phyloP scores from a whole-genome alignment of 2,797 vertebrate genomes.

The Cetoscarus ocellatus region DNA sequence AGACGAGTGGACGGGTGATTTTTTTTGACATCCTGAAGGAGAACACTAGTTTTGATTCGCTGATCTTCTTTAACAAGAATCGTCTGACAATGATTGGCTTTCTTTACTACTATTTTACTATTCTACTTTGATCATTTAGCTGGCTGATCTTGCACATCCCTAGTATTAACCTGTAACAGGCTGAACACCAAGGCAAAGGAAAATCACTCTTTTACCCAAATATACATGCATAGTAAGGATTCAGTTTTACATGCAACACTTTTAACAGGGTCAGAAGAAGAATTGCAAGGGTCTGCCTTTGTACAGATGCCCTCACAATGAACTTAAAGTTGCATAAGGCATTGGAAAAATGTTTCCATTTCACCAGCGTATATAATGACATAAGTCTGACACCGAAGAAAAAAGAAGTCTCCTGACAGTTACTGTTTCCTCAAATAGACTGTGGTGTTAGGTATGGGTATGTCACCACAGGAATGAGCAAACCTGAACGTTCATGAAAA shows the following conservation, averaged over 20 bases:
- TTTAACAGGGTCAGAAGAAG: constrained; percentile 3
- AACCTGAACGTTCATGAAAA: constrained; percentile 6
- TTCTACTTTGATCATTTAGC: no score
- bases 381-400: constrained; percentile 24
- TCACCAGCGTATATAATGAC: constrained; percentile 20
- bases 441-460: neutral
- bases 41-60: no score
- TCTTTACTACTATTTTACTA: no score
- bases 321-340: constrained; percentile 26
- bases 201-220: no score
- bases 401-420: neutral
- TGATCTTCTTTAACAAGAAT: no score
- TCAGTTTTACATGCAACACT: neutral
- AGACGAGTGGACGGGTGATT: no score
- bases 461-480: constrained; percentile 20
- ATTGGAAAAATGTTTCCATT: constrained; percentile 51
- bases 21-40: no score
- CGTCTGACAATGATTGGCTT: no score
- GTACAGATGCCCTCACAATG: constrained; percentile 22
- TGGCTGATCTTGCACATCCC: no score
- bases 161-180: no score
- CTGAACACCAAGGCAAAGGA: neutral
- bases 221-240: no score
- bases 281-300: neutral
- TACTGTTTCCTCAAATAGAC: constrained; percentile 1